phyloP scores from a whole-genome alignment of 1,140 invertebrate genomes.

The Linepithema humile region DNA sequence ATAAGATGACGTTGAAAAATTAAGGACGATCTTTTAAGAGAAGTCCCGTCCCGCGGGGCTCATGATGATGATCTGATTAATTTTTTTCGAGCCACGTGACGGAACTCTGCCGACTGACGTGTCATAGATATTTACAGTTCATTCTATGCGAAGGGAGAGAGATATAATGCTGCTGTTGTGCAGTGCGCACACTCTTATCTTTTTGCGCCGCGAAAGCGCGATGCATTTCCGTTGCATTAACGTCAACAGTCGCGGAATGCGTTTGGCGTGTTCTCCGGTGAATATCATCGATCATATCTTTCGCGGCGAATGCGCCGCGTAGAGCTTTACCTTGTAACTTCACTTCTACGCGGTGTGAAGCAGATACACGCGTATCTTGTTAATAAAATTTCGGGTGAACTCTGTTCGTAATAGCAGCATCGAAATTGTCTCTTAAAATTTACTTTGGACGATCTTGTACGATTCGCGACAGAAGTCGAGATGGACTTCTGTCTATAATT shows the following conservation, averaged over 20 bases:
- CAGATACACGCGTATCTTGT: background rate
- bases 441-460: no score
- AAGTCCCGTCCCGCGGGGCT: background rate
- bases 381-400: slow-evolving; percentile 4
- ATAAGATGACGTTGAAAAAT: slow-evolving; percentile 12
- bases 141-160: no score
- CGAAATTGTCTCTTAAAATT: no score
- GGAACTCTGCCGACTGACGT: no score
- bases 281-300: slow-evolving; percentile 39
- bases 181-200: background rate
- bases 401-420: background rate
- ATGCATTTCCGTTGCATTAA: slow-evolving; percentile 29
- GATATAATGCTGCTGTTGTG: no score
- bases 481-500: no score
- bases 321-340: background rate
- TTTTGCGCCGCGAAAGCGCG: background rate
- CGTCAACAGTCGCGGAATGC: slow-evolving; percentile 8
- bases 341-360: background rate
- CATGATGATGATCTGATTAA: slow-evolving; percentile 7
- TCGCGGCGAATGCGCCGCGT: background rate
- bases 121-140: no score
- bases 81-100: background rate
- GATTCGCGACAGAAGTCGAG: no score
- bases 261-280: background rate
- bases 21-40: background rate